These are phyloP conservation scores for Congeria kusceri DNA, from an alignment of 2,888 invertebrate species.

Conservation along the genomic window DNA sequence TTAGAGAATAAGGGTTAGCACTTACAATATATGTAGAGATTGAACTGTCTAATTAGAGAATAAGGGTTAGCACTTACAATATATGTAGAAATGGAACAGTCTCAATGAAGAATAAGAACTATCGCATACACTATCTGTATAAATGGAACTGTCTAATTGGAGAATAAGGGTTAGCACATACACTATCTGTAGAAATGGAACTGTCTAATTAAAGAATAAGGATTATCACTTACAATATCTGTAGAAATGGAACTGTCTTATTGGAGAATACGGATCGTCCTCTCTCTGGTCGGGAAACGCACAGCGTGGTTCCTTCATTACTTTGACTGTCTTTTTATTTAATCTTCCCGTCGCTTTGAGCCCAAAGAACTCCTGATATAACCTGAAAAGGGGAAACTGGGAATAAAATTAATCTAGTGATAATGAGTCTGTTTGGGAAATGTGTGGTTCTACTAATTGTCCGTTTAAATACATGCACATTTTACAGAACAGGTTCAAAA, in stretches of 20 bases:
- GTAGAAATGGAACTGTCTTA: constrained; percentile 58
- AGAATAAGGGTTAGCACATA: constrained; percentile 55
- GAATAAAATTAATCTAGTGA: too few relatives aligned
- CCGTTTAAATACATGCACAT: too few relatives aligned
- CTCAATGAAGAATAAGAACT: background rate
- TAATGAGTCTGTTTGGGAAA: too few relatives aligned
- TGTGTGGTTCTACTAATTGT: too few relatives aligned
- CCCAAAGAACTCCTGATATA: constrained; percentile 55
- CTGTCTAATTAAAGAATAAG: constrained; percentile 34
- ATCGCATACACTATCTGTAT: constrained; percentile 61
- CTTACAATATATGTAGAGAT: too few relatives aligned
- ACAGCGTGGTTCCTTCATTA: constrained; percentile 62
- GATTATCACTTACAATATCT: constrained; percentile 58
- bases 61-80: constrained; percentile 45
- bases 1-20: too few relatives aligned
- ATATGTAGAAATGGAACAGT: constrained; percentile 51
- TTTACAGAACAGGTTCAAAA: too few relatives aligned
- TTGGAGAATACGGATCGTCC: constrained; percentile 50
- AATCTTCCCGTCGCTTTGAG: constrained; percentile 58
- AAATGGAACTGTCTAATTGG: constrained; percentile 53
- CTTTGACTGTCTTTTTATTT: constrained; percentile 56
- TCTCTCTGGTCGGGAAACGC: constrained; percentile 50
- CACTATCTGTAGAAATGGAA: constrained; percentile 64
- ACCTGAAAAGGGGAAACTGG: constrained; percentile 52
- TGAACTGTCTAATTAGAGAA: too few relatives aligned